phyloP scores from a whole-genome alignment of 2,113 vertebrate genomes.

The Sminthopsis crassicaudata region DNA sequence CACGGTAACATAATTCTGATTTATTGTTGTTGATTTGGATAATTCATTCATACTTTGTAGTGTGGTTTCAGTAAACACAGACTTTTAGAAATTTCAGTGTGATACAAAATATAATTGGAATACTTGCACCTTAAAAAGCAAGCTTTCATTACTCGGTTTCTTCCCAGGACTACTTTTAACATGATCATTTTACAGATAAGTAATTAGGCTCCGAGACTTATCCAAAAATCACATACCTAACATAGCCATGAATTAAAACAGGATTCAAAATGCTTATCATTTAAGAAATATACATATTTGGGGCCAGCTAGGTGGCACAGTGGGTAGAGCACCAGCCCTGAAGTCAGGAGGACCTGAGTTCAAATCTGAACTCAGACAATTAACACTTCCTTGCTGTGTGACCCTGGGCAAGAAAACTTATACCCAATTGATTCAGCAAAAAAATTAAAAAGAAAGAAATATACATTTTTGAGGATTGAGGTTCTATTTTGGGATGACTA shows the following conservation, averaged over 20 bases:
- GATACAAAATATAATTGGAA: not conserved
- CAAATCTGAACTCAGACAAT: too few relatives aligned
- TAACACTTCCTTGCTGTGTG: too few relatives aligned
- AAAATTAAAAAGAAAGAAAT: not conserved
- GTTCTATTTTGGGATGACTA: not conserved
- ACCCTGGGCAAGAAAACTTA: too few relatives aligned
- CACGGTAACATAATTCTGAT: not conserved
- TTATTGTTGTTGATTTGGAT: not conserved
- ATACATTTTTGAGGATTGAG: not conserved
- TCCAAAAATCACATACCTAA: not conserved
- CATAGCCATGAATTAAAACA: not conserved
- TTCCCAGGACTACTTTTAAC: not conserved
- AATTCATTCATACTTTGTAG: constrained; percentile 46
- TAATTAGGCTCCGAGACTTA: constrained; percentile 1
- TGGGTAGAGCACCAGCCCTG: too few relatives aligned
- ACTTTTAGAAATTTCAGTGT: not conserved
- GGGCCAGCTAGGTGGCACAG: too few relatives aligned
- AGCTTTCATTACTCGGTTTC: not conserved
- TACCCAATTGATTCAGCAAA: too few relatives aligned
- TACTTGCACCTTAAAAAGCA: not conserved
- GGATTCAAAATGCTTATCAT: not conserved
- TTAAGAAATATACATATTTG: not conserved
- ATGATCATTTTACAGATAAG: not conserved
- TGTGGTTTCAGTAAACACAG: not conserved
- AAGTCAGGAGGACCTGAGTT: too few relatives aligned